A percentile compares a stretch with the other conserved stretches of the same genome.
phyloP scores from a whole-genome alignment of 2,888 invertebrate species.

The Rhingia campestris region DNA sequence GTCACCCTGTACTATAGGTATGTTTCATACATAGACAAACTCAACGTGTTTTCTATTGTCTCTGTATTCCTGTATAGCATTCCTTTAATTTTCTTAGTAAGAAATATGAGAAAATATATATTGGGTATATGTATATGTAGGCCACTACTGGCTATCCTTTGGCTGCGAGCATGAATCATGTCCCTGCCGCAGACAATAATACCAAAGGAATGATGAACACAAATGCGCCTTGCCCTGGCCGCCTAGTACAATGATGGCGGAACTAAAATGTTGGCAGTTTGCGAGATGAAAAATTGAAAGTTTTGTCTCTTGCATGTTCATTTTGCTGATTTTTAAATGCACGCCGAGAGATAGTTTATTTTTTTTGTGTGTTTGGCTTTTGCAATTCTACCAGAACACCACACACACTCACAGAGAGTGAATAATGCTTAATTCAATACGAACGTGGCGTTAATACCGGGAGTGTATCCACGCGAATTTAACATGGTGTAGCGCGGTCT shows the following conservation, averaged over 20 bases:
- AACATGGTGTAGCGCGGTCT: slow-evolving; percentile 41
- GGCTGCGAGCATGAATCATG: slow-evolving; percentile 70
- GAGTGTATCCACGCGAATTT: slow-evolving; percentile 26
- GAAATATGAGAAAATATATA: slow-evolving; percentile 9
- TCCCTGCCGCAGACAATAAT: slow-evolving; percentile 65
- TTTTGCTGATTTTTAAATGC: slow-evolving; percentile 65
- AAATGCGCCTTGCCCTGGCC: slow-evolving; percentile 44
- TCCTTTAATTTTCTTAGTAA: slow-evolving; percentile 38
- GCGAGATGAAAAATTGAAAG: slow-evolving; percentile 72
- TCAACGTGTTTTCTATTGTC: neutral
- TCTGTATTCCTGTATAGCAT: slow-evolving; percentile 31
- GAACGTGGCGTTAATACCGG: slow-evolving; percentile 46
- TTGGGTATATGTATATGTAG: slow-evolving; percentile 49
- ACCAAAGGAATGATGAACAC: slow-evolving; percentile 44
- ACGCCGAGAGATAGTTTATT: slow-evolving; percentile 43
- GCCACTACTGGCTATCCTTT: slow-evolving; percentile 72
- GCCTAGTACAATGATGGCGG: slow-evolving; percentile 58
- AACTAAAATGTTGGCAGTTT: slow-evolving; percentile 72
- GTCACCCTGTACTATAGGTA: slow-evolving; percentile 4
- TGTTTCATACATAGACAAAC: neutral
- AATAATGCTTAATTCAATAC: slow-evolving; percentile 56
- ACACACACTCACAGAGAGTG: slow-evolving; percentile 23
- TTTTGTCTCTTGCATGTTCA: slow-evolving; percentile 64
- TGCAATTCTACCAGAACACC: slow-evolving; percentile 27
- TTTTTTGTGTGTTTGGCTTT: slow-evolving; percentile 37